A percentile compares a stretch with the other conserved stretches of the same genome.
phyloP scores from a whole-genome alignment of 2,797 vertebrate species.

The Vireo griseus region DNA sequence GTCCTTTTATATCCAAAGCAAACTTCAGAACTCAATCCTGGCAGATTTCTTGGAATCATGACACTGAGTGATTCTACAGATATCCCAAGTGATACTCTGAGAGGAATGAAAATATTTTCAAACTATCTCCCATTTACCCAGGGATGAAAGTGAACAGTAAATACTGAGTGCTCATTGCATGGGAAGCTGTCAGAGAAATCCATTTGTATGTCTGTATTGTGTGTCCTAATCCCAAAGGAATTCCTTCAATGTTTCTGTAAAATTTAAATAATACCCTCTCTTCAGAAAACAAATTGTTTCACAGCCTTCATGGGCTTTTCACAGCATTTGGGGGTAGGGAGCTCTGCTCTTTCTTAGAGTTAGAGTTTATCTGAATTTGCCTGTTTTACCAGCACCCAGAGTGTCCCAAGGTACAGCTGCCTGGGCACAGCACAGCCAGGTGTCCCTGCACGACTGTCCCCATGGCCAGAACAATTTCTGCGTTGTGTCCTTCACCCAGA shows the following conservation, averaged over 20 bases:
- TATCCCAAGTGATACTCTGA: constrained; percentile 52
- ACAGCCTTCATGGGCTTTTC: neutral
- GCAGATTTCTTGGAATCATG: constrained; percentile 46
- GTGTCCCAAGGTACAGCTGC: neutral
- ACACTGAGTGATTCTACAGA: constrained; percentile 46
- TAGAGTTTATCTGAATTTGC: neutral
- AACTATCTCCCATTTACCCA: constrained; percentile 12
- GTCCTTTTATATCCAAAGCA: constrained; percentile 46
- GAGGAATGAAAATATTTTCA: constrained; percentile 56
- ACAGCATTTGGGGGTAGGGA: neutral
- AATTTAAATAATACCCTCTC: neutral
- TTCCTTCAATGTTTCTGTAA: neutral
- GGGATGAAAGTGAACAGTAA: neutral
- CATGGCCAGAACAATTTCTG: rapidly evolving
- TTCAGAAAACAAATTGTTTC: constrained; percentile 15
- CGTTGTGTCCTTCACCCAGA: rapidly evolving
- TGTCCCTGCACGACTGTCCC: neutral
- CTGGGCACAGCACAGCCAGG: neutral
- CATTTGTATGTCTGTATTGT: neutral
- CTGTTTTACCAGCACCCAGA: neutral
- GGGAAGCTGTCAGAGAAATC: constrained; percentile 12
- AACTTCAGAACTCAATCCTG: constrained; percentile 37
- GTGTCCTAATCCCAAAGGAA: neutral
- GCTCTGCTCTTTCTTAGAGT: neutral
- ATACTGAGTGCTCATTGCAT: neutral